phyloP scores from a whole-genome alignment of 1,140 invertebrate genomes.

The Druon quercuslanigerum region DNA sequence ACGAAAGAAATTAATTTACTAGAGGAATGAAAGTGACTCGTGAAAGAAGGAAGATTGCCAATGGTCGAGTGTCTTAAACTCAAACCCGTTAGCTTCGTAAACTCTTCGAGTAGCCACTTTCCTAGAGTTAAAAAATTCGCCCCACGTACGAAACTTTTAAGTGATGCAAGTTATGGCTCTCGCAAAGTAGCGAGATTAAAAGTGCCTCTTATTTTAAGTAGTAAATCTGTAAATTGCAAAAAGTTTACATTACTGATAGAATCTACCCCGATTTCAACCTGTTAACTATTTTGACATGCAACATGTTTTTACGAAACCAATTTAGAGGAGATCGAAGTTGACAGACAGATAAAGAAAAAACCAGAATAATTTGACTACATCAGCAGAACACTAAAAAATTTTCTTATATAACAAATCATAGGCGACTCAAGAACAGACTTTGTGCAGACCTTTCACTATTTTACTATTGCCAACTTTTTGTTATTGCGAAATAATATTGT shows the following conservation, averaged over 20 bases:
- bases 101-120: conserved; percentile 38
- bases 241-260: conserved; percentile 37
- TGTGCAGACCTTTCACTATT: too few species aligned
- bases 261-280: conserved; percentile 21
- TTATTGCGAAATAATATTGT: too few species aligned
- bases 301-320: too few species aligned
- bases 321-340: too few species aligned
- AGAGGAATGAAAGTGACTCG: conserved; percentile 32
- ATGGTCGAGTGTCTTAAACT: conserved; percentile 40
- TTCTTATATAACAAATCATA: too few species aligned
- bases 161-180: conserved; percentile 57
- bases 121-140: conserved; percentile 47
- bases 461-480: too few species aligned
- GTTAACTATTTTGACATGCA: conserved; percentile 5
- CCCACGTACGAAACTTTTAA: conserved; percentile 57
- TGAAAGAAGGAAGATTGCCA: conserved; percentile 35
- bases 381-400: too few species aligned
- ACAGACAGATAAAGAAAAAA: too few species aligned
- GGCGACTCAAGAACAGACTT: too few species aligned
- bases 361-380: too few species aligned
- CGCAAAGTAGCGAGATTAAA: conserved; percentile 51
- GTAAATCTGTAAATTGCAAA: conserved; percentile 42
- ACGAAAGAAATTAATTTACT: conserved; percentile 39
- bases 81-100: conserved; percentile 38
- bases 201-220: conserved; percentile 40